Evolutionary conservation across 2,113 vertebrate genomes (phyloP), one percentile per base, ranked within the genome.

Genomic region (Eira barbara): DNA sequence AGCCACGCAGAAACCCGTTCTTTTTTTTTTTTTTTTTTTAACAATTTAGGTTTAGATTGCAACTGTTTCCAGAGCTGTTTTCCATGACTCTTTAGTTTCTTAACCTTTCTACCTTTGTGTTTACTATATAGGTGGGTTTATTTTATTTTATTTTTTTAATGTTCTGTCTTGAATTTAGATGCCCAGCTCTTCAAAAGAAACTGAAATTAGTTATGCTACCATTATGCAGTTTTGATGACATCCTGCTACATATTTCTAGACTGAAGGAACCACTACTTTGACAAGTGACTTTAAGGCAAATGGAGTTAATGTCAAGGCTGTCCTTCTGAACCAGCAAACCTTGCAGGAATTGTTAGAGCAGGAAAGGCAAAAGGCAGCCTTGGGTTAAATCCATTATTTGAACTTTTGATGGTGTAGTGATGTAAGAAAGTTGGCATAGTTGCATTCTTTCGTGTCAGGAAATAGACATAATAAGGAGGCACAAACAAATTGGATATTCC

Each of bases 141-240:
- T 0, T 0, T 6, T 29, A 3, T 49, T 73, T 94, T 79, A n/a
- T 59, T 55, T 95, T 83, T 74, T 47, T 11, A 29, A 57, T 71
- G 8, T 91, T 96, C 59, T 63, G 3, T 47, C 23, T 96, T 95
- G 55, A 76, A 80, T 20, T 91, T 93, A 65, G n/a, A 61, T 87
- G 82, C 39, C 59, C 95, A 57, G 25, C 39, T 63, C 34, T 90
- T 59, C 67, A 63, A 42, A 94, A 95, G 88, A 90, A 95, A 92
- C 67, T 63, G 34, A 85, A 81, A 93, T 94, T 15, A 49, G 65
- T 91, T 76, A 42, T 89, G 45, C 45, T 89, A 39, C n/a, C n/a
- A 15, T 74, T 39, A 45, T 65, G 42, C 90, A 59, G 86, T 81
- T 90, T 92, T 79, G 59, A 47, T 95, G 49, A 52, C 71, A 83